These are phyloP conservation scores for Sarcophaga peregrina DNA, from an alignment of 1,140 invertebrate genomes.

Conservation along the genomic window DNA sequence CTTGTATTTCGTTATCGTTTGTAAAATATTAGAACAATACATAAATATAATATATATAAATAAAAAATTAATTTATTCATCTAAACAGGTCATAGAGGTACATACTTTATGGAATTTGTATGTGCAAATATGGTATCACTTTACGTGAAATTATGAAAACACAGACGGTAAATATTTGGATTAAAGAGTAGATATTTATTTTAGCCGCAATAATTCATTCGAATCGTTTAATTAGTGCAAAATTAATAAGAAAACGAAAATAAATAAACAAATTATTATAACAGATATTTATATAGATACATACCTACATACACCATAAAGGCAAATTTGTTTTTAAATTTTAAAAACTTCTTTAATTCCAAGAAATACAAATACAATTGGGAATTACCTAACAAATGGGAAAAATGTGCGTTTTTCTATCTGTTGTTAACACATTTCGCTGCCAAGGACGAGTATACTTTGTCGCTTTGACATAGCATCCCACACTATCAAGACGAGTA, in stretches of 20 bases:
- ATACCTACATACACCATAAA: background rate
- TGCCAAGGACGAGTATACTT: no score
- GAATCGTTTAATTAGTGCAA: background rate
- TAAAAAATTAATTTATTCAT: no score
- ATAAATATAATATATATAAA: no score
- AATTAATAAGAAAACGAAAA: background rate
- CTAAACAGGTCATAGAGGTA: no score
- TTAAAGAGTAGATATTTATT: background rate
- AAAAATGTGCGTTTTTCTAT: no score
- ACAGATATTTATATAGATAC: background rate
- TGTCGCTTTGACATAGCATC: no score
- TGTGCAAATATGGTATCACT: background rate
- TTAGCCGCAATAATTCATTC: background rate
- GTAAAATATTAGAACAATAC: slow-evolving; percentile 11
- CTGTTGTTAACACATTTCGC: no score
- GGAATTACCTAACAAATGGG: background rate
- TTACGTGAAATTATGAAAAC: background rate
- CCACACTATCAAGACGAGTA: no score
- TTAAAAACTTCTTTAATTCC: background rate
- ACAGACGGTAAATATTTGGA: background rate
- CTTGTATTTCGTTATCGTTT: background rate
- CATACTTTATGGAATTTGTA: no score
- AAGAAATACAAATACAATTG: background rate
- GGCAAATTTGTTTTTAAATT: background rate
- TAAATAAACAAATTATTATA: background rate